Conservation (phyloP, 2,113 vertebrate genomes). For the Trogon melanurus region DNA sequence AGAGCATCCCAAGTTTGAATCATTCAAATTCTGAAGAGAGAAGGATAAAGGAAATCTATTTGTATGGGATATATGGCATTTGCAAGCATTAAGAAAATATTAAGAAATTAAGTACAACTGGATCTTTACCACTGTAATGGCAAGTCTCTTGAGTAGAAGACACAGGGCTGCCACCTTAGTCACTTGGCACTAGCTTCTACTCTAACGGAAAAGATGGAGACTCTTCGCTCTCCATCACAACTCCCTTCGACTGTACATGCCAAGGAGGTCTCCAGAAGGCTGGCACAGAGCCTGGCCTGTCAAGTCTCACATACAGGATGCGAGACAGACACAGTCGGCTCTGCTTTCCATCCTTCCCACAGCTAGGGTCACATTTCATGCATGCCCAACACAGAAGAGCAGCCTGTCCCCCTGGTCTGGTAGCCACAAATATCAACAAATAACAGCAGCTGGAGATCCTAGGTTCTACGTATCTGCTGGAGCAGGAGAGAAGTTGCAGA, state of each 20-base stretch:
- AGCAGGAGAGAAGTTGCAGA: neutral
- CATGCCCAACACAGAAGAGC: neutral
- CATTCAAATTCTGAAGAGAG: neutral
- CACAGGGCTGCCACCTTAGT: neutral
- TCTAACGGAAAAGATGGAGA: neutral
- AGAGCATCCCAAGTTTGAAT: neutral
- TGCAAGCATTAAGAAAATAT: neutral
- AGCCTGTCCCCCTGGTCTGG: neutral
- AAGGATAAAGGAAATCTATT: neutral
- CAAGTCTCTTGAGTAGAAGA: neutral
- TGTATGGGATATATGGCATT: neutral
- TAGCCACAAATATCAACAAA: neutral
- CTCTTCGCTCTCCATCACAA: fast-evolving
- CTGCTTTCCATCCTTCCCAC: neutral
- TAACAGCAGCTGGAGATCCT: neutral
- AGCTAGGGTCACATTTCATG: neutral
- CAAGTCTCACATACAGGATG: neutral
- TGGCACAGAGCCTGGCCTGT: neutral
- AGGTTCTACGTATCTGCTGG: neutral
- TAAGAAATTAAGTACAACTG: neutral
- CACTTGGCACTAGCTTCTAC: neutral
- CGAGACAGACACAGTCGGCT: neutral
- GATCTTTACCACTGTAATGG: neutral
- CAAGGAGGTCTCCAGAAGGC: neutral
- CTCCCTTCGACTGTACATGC: neutral